phyloP scores from a whole-genome alignment of 2,888 invertebrate species.

The Ichneumoninae sp. region DNA sequence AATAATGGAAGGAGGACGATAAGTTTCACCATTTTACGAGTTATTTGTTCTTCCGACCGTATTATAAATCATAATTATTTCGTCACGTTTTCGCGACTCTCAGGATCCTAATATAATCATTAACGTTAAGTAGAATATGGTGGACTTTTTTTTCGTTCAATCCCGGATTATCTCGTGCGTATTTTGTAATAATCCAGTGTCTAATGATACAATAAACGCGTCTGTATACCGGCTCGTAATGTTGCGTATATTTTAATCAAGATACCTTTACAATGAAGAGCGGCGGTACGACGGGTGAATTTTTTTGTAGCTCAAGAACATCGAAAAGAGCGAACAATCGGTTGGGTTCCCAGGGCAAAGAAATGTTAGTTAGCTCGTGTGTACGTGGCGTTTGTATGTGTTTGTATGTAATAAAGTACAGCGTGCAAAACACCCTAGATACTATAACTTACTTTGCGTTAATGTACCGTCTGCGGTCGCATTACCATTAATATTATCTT shows the following conservation, averaged over 20 bases:
- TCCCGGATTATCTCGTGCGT: not conserved
- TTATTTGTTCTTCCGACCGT: slow-evolving; percentile 3
- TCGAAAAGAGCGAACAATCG: slow-evolving; percentile 74
- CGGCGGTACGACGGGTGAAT: slow-evolving; percentile 17
- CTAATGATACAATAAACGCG: slow-evolving; percentile 44
- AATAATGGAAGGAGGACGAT: slow-evolving; percentile 2
- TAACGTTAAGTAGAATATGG: slow-evolving; percentile 12
- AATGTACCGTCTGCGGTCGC: slow-evolving; percentile 65
- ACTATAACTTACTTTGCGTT: slow-evolving; percentile 34
- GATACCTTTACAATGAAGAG: slow-evolving; percentile 44
- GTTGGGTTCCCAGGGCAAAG: slow-evolving; percentile 70
- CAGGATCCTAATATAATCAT: not conserved
- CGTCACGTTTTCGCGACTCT: not conserved
- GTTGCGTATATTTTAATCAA: slow-evolving; percentile 42
- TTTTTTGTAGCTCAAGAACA: slow-evolving; percentile 74
- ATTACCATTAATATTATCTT: slow-evolving; percentile 69
- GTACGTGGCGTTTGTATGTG: not conserved
- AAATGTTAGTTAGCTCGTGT: slow-evolving; percentile 72
- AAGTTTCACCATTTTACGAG: slow-evolving; percentile 11
- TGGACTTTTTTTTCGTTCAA: not conserved
- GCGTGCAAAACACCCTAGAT: slow-evolving; percentile 59
- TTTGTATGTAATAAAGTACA: slow-evolving; percentile 71
- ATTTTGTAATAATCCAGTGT: slow-evolving; percentile 37
- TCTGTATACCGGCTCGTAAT: not conserved
- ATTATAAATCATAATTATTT: slow-evolving; percentile 2